phyloP scores from a whole-genome alignment of 2,113 vertebrate genomes.

The Prionailurus bengalensis region DNA sequence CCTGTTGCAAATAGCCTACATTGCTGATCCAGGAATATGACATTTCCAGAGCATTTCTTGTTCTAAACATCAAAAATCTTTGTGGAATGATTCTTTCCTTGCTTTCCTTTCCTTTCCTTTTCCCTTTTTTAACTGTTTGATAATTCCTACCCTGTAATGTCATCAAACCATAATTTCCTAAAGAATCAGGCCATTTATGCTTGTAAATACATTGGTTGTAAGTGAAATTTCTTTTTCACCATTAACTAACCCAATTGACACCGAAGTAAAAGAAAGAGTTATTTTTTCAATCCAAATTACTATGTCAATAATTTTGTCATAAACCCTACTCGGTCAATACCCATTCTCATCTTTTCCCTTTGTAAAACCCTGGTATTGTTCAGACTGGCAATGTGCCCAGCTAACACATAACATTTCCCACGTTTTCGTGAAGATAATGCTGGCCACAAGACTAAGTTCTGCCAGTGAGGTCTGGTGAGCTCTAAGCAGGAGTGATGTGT shows the following conservation, averaged over 20 bases:
- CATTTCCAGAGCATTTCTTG: not conserved
- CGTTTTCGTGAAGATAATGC: not conserved
- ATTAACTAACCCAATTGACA: not conserved
- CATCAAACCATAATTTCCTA: not conserved
- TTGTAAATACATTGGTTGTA: not conserved
- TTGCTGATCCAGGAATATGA: not conserved
- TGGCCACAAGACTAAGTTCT: not conserved
- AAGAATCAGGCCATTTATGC: not conserved
- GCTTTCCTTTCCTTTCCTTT: not conserved
- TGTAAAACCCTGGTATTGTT: not conserved
- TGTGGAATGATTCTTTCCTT: not conserved
- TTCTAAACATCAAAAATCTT: not conserved
- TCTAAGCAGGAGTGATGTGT: not conserved
- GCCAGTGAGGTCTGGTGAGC: not conserved
- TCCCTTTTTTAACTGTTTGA: not conserved
- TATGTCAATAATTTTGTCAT: not conserved
- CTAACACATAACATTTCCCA: not conserved
- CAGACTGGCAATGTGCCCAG: not conserved
- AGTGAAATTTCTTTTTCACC: constrained; percentile 6
- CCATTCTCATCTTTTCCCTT: not conserved
- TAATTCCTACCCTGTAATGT: not conserved
- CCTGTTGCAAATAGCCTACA: not conserved
- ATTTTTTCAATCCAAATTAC: not conserved
- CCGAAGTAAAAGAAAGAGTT: not conserved
- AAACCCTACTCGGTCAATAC: not conserved